These are phyloP conservation scores for Epinotia demarniana DNA, from an alignment of 2,888 invertebrate species.

Conservation along the genomic window DNA sequence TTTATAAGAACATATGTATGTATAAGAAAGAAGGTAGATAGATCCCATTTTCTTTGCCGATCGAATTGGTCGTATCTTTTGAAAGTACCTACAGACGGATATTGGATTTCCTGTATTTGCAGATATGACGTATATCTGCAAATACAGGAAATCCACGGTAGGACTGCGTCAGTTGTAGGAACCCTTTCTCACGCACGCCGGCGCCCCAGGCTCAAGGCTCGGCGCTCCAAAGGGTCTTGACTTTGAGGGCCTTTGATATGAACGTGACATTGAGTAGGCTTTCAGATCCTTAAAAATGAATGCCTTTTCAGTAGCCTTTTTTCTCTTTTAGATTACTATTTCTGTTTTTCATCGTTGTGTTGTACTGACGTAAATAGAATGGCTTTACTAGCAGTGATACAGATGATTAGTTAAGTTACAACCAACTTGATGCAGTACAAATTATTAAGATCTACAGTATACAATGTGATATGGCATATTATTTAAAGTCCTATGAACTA, in stretches of 20 bases:
- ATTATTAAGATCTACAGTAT: background rate
- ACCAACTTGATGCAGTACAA: background rate
- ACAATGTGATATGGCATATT: background rate
- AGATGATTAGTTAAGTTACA: background rate
- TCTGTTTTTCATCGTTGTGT: background rate
- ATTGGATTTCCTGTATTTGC: slow-evolving; percentile 23
- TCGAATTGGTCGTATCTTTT: background rate
- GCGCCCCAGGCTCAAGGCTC: slow-evolving; percentile 33
- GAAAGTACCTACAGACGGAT: background rate
- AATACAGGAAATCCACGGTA: too few species aligned
- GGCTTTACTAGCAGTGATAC: background rate
- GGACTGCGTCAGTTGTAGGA: background rate
- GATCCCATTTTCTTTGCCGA: background rate
- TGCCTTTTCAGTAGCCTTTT: slow-evolving; percentile 29
- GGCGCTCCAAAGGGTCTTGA: slow-evolving; percentile 31
- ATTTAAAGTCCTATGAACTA: background rate
- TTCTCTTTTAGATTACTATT: slow-evolving; percentile 15
- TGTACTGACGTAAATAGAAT: background rate
- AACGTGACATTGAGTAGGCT: slow-evolving; percentile 42
- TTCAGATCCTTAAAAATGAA: slow-evolving; percentile 34
- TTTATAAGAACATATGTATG: too few species aligned
- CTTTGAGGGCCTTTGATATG: slow-evolving; percentile 40
- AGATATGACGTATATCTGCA: too few species aligned
- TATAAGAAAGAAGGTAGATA: background rate
- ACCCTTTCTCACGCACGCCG: slow-evolving; percentile 27